Evolutionary conservation across 2,113 vertebrate genomes (phyloP), one percentile per base, ranked within the genome.

Genomic region (Bucco capensis): DNA sequence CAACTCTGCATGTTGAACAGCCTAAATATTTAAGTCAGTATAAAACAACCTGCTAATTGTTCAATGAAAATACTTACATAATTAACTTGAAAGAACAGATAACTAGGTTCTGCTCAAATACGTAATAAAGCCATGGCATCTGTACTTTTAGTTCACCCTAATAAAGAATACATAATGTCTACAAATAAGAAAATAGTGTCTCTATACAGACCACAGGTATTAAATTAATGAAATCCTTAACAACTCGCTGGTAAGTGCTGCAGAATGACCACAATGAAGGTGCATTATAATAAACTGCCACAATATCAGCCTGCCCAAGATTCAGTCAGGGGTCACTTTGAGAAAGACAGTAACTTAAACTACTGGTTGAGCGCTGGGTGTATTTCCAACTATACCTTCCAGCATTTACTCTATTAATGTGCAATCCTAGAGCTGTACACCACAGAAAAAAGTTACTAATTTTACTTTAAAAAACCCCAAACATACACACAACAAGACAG

Each of bases 331-430:
- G 95, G 91, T 96, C 96, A 81, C 88, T 93, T 90, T 94, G 83
- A 96, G 49, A 96, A 90, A 80, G 80, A 97, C 81, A 94, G 88
- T 93, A 97, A 94, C 93, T 87, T 86, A 82, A 96, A 96, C 67
- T 70, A n/a, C 19, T 53, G 33, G 15, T 31, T 86, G 53, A 82
- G 50, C 31, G 51, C 81, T 65, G 90, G 19, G 73, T 93, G 70
- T 93, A 97, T 97, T 98, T 98, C 96, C 85, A 82, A 97, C 93
- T 93, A 75, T 42, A 89, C 83, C 95, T 97, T 97, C 96, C 92
- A 97, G 96, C 97, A 97, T 97, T 96, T 97, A 95, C 88, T 98
- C 89, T 90, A 95, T 92, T 73, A 46, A 56, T 22, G 84, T 47
- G 38, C 84, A 88, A 31, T n/a, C 46, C 58, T 38, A 46, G 14